Evolutionary conservation across 2,888 invertebrate genomes (phyloP), one percentile per base, ranked within the genome.

Genomic region (Phortica okadai): DNA sequence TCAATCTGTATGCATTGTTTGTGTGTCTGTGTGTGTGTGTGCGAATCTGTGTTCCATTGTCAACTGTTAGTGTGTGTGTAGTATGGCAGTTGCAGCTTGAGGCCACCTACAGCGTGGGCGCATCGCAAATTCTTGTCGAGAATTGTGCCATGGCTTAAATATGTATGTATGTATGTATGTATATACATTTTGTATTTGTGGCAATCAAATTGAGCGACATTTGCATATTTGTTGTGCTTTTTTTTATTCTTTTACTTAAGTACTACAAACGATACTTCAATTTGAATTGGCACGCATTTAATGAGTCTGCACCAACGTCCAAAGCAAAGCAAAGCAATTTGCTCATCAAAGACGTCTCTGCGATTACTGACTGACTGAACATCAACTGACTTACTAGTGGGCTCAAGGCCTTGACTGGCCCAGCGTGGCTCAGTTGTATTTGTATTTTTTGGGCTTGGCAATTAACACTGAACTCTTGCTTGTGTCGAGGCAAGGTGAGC

Each of bases 401-500:
- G 25, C 62, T 62, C 62, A 62, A 62, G 62, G 62, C 62, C 62
- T 25, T 21, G 21, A 62, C 10, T 62, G 21, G 21, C 21, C 21
- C 25, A 21, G 62, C 4, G 16, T 25, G 7, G 67, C 41, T 75
- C 21, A 21, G 21, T 21, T 21, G 21, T 21, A 21, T 21, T 21
- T 21, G 77, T 73, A 81, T 74, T 62, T 83, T 79, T 76, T 79
- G 84, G 83, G 82, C 82, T 86, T 80, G 83, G 84, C 84, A 84
- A 84, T 85, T 85, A 87, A 84, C 85, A 87, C 85, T 85, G 83
- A 84, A 83, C 85, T 83, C 78, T 74, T 70, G 64, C 75, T 66
- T 42, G n/a, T 16, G 59, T 44, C n/a, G n/a, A 25, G 44, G 33
- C 11, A 11, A 54, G n/a, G 78, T 73, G 80, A 87, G 87, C 33